phyloP scores from a whole-genome alignment of 2,888 invertebrate species.

The Acleris literana region DNA sequence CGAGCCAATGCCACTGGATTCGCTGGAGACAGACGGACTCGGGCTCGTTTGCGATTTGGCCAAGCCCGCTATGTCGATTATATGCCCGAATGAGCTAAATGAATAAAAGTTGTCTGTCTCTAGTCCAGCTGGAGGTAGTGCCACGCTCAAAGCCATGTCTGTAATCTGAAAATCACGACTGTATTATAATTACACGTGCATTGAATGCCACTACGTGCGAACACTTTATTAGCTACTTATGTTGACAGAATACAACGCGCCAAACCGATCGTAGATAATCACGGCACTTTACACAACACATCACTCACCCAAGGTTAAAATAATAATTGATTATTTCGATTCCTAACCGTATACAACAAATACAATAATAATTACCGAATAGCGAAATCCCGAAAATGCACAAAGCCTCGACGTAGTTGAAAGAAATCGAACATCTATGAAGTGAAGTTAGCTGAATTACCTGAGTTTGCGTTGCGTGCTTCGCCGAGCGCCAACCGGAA shows the following conservation, averaged over 20 bases:
- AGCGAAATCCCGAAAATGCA: constrained; percentile 74
- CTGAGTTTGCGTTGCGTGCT: constrained; percentile 70
- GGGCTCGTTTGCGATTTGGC: constrained; percentile 79
- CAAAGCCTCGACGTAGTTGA: constrained; percentile 78
- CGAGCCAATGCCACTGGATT: constrained; percentile 85
- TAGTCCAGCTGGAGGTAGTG: constrained; percentile 83
- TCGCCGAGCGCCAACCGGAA: constrained; percentile 78
- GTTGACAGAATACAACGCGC: constrained; percentile 80
- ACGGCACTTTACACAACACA: constrained; percentile 50
- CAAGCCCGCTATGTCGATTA: constrained; percentile 80
- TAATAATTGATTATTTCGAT: constrained; percentile 46
- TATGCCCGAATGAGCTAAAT: constrained; percentile 76
- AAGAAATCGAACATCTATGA: constrained; percentile 80
- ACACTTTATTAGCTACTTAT: constrained; percentile 61
- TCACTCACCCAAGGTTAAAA: constrained; percentile 55
- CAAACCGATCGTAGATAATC: constrained; percentile 61
- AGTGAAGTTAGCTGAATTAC: constrained; percentile 72
- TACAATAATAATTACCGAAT: constrained; percentile 80
- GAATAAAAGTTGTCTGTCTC: constrained; percentile 81
- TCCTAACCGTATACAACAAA: constrained; percentile 52
- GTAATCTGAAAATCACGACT: constrained; percentile 66
- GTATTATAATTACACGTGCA: constrained; percentile 77
- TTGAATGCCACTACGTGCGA: constrained; percentile 64
- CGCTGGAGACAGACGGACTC: constrained; percentile 83
- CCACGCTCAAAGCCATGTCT: constrained; percentile 86